These are phyloP conservation scores for Neoseiulus cucumeris DNA, from an alignment of 1,140 invertebrate genomes.

Conservation along the genomic window DNA sequence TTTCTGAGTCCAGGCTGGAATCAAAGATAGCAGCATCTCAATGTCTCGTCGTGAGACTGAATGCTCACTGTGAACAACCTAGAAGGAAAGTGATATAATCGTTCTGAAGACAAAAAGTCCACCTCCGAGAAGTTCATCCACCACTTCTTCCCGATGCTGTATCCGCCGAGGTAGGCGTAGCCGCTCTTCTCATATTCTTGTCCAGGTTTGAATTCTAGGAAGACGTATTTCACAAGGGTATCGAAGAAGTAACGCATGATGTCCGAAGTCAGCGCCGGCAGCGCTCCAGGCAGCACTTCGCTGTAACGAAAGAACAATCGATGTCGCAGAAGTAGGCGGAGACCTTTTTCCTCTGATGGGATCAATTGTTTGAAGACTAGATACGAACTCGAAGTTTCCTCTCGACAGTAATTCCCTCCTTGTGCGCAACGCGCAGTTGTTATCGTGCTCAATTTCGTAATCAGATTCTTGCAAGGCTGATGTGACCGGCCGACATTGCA, in stretches of 20 bases:
- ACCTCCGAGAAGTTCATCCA: conserved; percentile 1
- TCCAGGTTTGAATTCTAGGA: neutral
- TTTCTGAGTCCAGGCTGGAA: neutral
- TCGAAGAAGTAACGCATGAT: neutral
- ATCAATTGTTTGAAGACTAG: neutral
- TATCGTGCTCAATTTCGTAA: neutral
- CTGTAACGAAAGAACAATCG: neutral
- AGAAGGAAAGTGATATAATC: neutral
- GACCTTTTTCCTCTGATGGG: too few relatives aligned
- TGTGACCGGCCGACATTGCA: neutral
- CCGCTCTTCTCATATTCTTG: neutral
- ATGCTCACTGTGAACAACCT: neutral
- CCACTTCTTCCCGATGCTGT: neutral
- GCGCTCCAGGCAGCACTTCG: neutral
- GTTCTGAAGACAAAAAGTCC: neutral
- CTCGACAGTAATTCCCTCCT: neutral
- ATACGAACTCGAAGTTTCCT: neutral
- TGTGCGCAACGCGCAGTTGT: neutral
- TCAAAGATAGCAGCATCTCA: neutral
- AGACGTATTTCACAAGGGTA: neutral
- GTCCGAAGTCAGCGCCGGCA: neutral
- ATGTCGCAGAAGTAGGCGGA: too few relatives aligned
- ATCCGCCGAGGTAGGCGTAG: neutral
- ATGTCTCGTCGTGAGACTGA: too few relatives aligned
- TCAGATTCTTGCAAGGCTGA: neutral